Base-by-base conservation (phyloP, 1,140 invertebrate species). In the Scaptomyza pallida region DNA sequence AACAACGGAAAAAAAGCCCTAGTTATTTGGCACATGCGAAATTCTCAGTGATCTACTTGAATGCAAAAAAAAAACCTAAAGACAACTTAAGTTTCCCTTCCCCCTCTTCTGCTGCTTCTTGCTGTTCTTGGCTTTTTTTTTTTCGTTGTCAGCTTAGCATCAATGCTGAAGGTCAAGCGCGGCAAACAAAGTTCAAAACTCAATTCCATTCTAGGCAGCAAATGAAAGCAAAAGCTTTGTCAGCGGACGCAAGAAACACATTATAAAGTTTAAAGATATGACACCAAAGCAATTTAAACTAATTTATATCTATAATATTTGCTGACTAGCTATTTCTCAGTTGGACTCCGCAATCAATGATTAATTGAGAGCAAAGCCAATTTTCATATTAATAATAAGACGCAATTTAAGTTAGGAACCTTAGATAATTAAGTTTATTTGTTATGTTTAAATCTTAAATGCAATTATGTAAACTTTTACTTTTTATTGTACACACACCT, bases 1-100 rank as follows among this genome's bases (percentile, higher is more conserved):
- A 81, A 82, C 73, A 72, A 65, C 23, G 6, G n/a, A 37, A n/a
- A 72, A 68, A 72, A 64, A 55, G 76, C 72, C 76, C 80, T 76
- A 85, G 64, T 62, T 80, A 74, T 85, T 80, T 78, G 76, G 81
- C 81, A 86, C 81, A 86, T 88, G 81, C 82, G 82, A 86, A 86
- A 88, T 86, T 81, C 82, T 67, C 74, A 81, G 77, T 88, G 78
- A 67, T 74, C 81, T 74, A 80, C 73, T 86, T 86, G 72, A 79
- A 83, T 75, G 71, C 37, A 48, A 62, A 30, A 59, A 51, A 50
- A 45, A 19, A 52, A 51, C 55, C 61, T 59, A 44, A 15, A 54
- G n/a, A 30, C 35, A 17, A 40, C 48, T 35, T 8, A 19, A 30
- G 47, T 43, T 21, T 4, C 30, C 15, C n/a, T 13, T 1, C 1